phyloP scores from a whole-genome alignment of 2,113 vertebrate genomes.

The Rattus norvegicus region DNA sequence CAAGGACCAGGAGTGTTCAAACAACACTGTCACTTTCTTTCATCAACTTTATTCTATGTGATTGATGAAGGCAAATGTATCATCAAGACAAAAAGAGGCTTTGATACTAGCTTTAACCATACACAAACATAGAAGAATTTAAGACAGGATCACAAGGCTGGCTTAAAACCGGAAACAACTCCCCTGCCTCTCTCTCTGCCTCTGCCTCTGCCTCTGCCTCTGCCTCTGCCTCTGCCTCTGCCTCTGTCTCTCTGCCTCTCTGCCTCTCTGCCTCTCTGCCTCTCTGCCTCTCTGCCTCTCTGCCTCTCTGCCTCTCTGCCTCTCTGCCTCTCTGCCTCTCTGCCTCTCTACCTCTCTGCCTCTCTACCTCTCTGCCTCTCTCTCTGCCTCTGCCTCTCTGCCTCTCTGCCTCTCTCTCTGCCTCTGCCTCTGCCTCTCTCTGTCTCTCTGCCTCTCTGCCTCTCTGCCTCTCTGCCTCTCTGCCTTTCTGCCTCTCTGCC shows the following conservation, averaged over 20 bases:
- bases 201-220: background rate
- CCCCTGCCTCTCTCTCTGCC: background rate
- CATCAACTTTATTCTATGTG: background rate
- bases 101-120: conserved; percentile 5
- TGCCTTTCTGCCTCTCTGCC: too few species aligned
- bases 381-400: background rate
- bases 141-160: background rate
- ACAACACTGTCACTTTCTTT: background rate
- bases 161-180: background rate
- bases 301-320: background rate
- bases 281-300: background rate
- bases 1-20: background rate
- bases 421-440: too few species aligned
- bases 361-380: too few species aligned
- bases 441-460: background rate
- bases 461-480: too few species aligned
- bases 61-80: conserved; percentile 21
- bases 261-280: too few species aligned
- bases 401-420: background rate
- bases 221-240: background rate
- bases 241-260: background rate
- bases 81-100: conserved; percentile 42
- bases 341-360: background rate
- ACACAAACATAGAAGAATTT: background rate
- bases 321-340: background rate